Percentiles rank a stretch among this genome's conserved stretches.
Conservation (phyloP, 2,113 vertebrate species). For the human (Homo sapiens) region GRCh38 chr9:115054001-115054500, state of each 20-base stretch:
- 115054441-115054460: background rate
- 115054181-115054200: background rate
- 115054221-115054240: background rate
- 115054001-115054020: background rate
- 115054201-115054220: background rate
- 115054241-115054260: background rate
- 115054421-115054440: background rate
- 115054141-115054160: background rate
- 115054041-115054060: background rate
- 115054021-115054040: background rate
- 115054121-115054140: background rate
- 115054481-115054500: constrained; percentile 70
- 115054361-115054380: constrained; percentile 3
- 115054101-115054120: background rate
- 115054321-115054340: background rate
- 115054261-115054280: background rate
- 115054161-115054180: background rate
- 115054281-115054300: background rate
- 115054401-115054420: background rate
- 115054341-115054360: background rate
- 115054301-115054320: background rate
- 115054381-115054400: background rate
- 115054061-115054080: background rate
- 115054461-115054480: constrained; percentile 53
- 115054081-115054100: background rate